Conservation (phyloP, 2,797 vertebrate species). For the Sebastolobus altivelis region DNA sequence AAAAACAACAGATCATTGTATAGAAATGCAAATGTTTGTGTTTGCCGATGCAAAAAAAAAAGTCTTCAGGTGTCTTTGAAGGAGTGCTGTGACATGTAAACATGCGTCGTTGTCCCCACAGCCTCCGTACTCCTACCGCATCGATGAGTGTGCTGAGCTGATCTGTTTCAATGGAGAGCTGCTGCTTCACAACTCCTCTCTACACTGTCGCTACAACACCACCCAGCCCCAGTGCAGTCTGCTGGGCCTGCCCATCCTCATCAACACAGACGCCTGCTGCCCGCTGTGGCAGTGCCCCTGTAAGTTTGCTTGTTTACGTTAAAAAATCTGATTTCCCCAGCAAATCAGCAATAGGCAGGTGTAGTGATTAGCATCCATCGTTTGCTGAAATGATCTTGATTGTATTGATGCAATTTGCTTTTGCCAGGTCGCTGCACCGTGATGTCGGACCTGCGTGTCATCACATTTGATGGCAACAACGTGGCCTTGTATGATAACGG, state of each 20-base stretch:
- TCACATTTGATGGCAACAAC: conserved; percentile 98
- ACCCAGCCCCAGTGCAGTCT: conserved; percentile 94
- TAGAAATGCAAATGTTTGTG: background rate
- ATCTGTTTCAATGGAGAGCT: conserved; percentile 93
- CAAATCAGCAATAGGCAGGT: background rate
- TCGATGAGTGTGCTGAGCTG: conserved; percentile 94
- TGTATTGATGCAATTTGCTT: conserved; percentile 38
- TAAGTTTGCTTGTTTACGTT: conserved; percentile 72
- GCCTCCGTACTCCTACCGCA: conserved; percentile 92
- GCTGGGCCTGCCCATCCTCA: conserved; percentile 93
- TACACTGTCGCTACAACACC: conserved; percentile 91
- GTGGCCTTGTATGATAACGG: conserved; percentile 95
- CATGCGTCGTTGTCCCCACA: conserved; percentile 62
- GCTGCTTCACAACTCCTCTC: conserved; percentile 94
- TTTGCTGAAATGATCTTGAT: conserved; percentile 1
- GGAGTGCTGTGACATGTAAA: background rate
- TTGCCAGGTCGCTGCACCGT: conserved; percentile 93
- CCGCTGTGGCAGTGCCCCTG: conserved; percentile 98
- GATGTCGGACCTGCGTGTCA: conserved; percentile 95
- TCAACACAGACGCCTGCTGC: conserved; percentile 94
- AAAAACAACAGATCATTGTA: background rate
- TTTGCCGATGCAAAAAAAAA: background rate
- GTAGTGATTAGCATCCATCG: background rate
- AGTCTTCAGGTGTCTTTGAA: background rate
- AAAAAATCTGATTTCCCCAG: background rate